Conservation (phyloP, 2,113 vertebrate species). For the Rhabdomys dilectus region DNA sequence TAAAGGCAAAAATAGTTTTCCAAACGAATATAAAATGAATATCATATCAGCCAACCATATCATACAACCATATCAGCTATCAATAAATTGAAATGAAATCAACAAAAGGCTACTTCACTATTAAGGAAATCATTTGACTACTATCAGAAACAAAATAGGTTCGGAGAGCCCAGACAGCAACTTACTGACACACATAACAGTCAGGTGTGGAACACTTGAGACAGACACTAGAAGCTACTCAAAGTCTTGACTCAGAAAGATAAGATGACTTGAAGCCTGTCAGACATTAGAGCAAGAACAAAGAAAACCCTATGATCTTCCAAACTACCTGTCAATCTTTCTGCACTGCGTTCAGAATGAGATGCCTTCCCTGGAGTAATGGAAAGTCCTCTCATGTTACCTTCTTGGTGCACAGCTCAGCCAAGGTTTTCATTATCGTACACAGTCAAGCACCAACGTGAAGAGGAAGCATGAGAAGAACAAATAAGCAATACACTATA, state of each 20-base stretch:
- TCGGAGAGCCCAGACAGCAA: background rate
- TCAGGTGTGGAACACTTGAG: background rate
- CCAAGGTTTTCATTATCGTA: background rate
- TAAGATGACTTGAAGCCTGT: background rate
- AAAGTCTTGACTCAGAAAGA: background rate
- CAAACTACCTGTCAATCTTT: background rate
- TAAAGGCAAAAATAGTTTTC: background rate
- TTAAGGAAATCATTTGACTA: background rate
- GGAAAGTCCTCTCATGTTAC: background rate
- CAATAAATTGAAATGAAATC: background rate
- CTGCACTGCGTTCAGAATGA: background rate
- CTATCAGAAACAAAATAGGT: background rate
- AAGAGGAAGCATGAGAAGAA: background rate
- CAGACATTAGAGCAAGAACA: slow-evolving; percentile 28
- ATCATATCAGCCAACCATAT: too few species aligned
- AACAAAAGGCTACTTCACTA: background rate
- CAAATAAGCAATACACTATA: background rate
- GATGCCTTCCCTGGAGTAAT: background rate
- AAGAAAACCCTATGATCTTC: background rate
- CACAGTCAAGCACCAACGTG: background rate
- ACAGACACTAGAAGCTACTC: background rate
- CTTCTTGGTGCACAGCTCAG: background rate
- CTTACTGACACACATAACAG: background rate
- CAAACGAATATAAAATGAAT: background rate
- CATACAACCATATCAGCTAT: background rate